Conservation (phyloP, 2,797 vertebrate species). For the Cirrhinus molitorella region DNA sequence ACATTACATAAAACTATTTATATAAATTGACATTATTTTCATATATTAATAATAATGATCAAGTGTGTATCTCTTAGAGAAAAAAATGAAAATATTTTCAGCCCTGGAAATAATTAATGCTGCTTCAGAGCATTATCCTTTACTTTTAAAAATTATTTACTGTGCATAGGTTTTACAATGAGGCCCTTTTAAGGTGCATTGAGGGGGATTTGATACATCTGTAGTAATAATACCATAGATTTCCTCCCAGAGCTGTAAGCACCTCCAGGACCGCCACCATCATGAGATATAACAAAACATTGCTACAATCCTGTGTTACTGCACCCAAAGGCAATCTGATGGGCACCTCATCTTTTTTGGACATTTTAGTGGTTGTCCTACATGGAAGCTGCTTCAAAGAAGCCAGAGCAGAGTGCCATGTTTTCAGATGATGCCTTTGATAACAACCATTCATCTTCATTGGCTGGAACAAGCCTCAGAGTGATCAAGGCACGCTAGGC, state of each 20-base stretch:
- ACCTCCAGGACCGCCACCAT: slow-evolving; percentile 42
- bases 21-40: too few species aligned
- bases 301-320: slow-evolving; percentile 60
- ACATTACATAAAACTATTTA: neutral
- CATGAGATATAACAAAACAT: slow-evolving; percentile 53
- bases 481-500: slow-evolving; percentile 70
- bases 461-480: slow-evolving; percentile 66
- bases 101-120: neutral
- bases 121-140: neutral
- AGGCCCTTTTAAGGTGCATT: slow-evolving; percentile 8
- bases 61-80: neutral
- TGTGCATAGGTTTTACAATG: slow-evolving; percentile 19
- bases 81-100: neutral
- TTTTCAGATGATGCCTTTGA: slow-evolving; percentile 66
- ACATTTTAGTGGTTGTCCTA: slow-evolving; percentile 56
- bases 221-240: slow-evolving; percentile 9
- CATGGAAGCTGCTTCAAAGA: slow-evolving; percentile 65
- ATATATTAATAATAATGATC: neutral
- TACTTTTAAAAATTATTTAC: neutral
- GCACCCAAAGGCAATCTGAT: slow-evolving; percentile 50
- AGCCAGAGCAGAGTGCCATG: slow-evolving; percentile 63
- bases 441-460: slow-evolving; percentile 69
- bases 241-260: slow-evolving; percentile 27
- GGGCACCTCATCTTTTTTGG: slow-evolving; percentile 54
- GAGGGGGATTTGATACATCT: neutral